Evolutionary conservation across 2,888 invertebrate genomes (phyloP), one percentile per base, ranked within the genome.

Genomic region (Calliscelio sp.): DNA sequence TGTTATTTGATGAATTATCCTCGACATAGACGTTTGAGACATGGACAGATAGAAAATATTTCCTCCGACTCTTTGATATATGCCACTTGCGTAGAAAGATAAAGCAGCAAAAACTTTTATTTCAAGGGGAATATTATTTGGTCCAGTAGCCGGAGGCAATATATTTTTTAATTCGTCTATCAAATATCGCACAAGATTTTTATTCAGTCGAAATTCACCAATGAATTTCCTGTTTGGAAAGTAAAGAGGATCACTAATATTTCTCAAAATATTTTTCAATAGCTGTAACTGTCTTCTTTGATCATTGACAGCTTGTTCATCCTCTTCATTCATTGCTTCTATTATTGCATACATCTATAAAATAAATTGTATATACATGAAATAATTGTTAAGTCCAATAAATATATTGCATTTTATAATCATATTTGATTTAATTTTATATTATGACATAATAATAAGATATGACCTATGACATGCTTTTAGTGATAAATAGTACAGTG

Each of bases 71-170:
- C 49, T 66, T n/a, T 68, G 68, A 35, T 68, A 68, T 10, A 25
- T 25, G 0, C 55, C 68, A 16, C 53, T 55, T 18, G 68, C 68
- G 41, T 68, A 68, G 25, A 55, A 68, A 6, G 68, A 53, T 20
- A 68, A 55, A 55, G n/a, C n/a, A 0, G 55, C 25, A n/a, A 68
- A 68, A 0, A 68, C 41, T 55, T 68, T 53, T 4, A 25, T 53
- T 53, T 53, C 55, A 11, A 68, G 6, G 38, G 38, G 7, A 14
- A 41, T 41, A n/a, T n/a, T n/a, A n/a, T n/a, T n/a, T n/a, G n/a
- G n/a, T n/a, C n/a, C n/a, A n/a, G n/a, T n/a, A n/a, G n/a, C n/a
- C n/a, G n/a, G n/a, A n/a, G 68, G 55, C n/a, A 68, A 11, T 16
- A 53, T 16, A n/a, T 53, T 41, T 18, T 55, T 38, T 22, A 68